Evolutionary conservation across 1,140 invertebrate genomes (phyloP), one percentile per base, ranked within the genome.

Genomic region (Eubasilissa regina): DNA sequence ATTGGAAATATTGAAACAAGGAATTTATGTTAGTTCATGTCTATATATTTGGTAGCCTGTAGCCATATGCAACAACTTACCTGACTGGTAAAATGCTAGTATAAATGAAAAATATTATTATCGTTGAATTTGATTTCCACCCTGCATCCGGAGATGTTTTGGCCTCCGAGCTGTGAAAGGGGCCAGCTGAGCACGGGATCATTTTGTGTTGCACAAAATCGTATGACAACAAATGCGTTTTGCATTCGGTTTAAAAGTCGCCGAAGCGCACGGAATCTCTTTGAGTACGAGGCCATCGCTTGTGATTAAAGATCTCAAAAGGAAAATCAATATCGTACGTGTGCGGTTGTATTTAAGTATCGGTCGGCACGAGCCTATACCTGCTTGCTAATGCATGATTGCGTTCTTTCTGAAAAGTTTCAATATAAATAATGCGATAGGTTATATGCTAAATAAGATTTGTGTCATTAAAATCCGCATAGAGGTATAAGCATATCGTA

Each of bases 201-300:
- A 45, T 77, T 58, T 58, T 68, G 76, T 77, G 70, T 77, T 56
- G 60, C 62, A 77, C 51, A 70, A 68, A 64, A 62, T 76, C 25
- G 75, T 64, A 45, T 21, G 48, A 43, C 62, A 60, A 77, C 76
- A 70, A 70, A 77, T 44, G 43, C 21, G 64, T 77, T 77, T 74
- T 70, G 62, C 76, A 77, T 77, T 77, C 35, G 58, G 64, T 51
- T 66, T 64, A 77, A 53, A 58, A 77, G 62, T 56, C 62, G 21
- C 43, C 35, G 76, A 56, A 56, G 76, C 51, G 70, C 70, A 73
- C 70, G 48, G 62, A 70, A 56, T 77, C 51, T 15, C 70, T 73
- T 73, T 55, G 76, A 70, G 58, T 60, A 66, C 58, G 60, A 48
- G 75, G 35, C 64, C 56, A 47, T 21, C 58, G 19, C 60, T 66